Base-by-base conservation (phyloP, 2,888 invertebrate species). In the Dryomyza anilis region DNA sequence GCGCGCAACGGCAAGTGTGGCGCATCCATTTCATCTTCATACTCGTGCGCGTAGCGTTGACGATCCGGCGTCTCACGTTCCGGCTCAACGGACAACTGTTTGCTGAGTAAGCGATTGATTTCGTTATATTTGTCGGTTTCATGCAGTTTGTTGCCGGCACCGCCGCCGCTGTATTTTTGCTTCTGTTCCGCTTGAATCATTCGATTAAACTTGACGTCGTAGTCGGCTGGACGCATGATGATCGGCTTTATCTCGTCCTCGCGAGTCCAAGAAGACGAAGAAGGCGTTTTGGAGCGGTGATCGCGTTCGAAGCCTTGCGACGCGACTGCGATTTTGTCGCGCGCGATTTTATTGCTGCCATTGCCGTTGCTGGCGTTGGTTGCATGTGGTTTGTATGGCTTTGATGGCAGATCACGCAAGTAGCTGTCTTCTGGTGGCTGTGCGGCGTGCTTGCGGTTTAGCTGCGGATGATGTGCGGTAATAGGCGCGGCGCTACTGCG, bases 191-290 rank as follows among this genome's bases (percentile, higher is more conserved):
- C 74, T 64, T 81, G 80, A 70, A 82, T 71, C 5, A 82, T 78
- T 14, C 82, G 76, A 67, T 81, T 82, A 67, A 83, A 83, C 68
- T 81, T 80, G 7, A 80, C 78, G 71, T 83, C 82, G 36, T 82
- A 82, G 67, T 83, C 80, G 8, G 80, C 75, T 61, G 83, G 82
- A 33, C 83, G 76, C 72, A 81, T 76, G 45, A 83, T 81, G 48
- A 81, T 81, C 64, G 83, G 83, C 53, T 81, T 81, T 43, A 83
- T 83, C 66, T 83, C 81, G 67, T 83, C 83, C 69, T 83, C 83
- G 16, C 78, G 74, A 14, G 75, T 74, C 81, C 82, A 82, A 3
- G 77, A 73, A 23, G 71, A 52, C 30, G 71, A 68, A 53, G 67
- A 71, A 61, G 66, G 65, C 67, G 69, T 71, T 66, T 63, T 69